Conservation (phyloP, 2,113 vertebrate species). For the Alaudala cheleensis region DNA sequence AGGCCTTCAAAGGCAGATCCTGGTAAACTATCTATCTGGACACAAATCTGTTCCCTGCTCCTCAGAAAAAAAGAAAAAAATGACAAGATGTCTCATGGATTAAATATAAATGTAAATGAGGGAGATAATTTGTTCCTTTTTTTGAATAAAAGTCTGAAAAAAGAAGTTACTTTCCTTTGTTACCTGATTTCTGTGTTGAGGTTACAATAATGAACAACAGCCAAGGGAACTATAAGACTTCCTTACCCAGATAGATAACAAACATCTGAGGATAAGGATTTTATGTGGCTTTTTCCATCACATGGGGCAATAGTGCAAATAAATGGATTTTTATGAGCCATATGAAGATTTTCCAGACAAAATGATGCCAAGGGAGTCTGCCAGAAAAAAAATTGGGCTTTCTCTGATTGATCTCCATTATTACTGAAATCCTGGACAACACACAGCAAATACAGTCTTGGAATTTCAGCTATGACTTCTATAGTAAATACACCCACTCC, state of each 20-base stretch:
- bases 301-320: background rate
- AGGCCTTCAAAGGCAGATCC: conserved; percentile 9
- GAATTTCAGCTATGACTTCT: background rate
- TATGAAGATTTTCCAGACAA: conserved; percentile 39
- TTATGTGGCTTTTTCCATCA: background rate
- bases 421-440: conserved; percentile 27
- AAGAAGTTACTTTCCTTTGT: background rate
- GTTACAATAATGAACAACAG: background rate
- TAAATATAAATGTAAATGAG: conserved; percentile 28
- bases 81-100: background rate
- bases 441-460: background rate
- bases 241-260: background rate
- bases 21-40: conserved; percentile 18
- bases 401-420: conserved; percentile 12
- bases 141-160: background rate
- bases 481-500: background rate
- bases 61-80: background rate
- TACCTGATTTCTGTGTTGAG: background rate
- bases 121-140: background rate
- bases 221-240: background rate
- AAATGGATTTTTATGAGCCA: conserved; percentile 43
- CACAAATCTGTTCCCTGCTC: conserved; percentile 16
- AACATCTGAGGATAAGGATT: background rate
- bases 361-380: conserved; percentile 36
- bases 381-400: conserved; percentile 30